Base-by-base conservation (phyloP, 2,888 invertebrate species). In the Lypha dubia region DNA sequence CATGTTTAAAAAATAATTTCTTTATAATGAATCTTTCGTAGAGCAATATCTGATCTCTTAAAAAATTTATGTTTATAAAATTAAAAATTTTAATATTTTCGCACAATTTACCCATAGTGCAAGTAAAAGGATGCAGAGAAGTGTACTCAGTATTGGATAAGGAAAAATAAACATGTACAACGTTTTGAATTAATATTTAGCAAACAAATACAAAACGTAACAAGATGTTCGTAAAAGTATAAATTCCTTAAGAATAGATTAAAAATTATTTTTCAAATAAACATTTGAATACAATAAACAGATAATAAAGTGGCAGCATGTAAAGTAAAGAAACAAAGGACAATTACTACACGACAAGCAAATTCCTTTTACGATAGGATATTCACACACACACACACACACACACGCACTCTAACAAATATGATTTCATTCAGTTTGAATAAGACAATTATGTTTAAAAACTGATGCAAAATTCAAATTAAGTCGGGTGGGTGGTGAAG, bases 251-350 rank as follows among this genome's bases (percentile, higher is more conserved):
- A 60, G 73, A 84, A 75, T 44, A 75, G 79, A 84, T 84, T 84
- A 76, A 79, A 79, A 79, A 70, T 75, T 65, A 84, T 70, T 75
- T 70, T 65, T 44, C 70, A 70, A 77, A 58, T 53, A 71, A 70
- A 70, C 24, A 70, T 84, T 84, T 49, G 49, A 46, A 71, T 46
- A 71, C 75, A 74, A 70, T 75, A 76, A 75, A 60, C 51, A 17
- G 58, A 65, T 65, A 80, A 80, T 73, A 80, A 67, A 67, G 75
- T 71, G 79, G 24, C 63, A 63, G 22, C 65, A 35, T 65, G 24
- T 20, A 44, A 71, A 60, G 28, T 1, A 38, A 56, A 46, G 41
- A 35, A 32, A 71, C 32, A 81, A 51, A 60, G 67, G 35, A 65
- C 65, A 65, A 58, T 79, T 73, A 73, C 49, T n/a, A 51, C 44